Percentiles rank a stretch among this genome's conserved stretches.
phyloP scores from a whole-genome alignment of 2,113 vertebrate species.

The Nerophis lumbriciformis region DNA sequence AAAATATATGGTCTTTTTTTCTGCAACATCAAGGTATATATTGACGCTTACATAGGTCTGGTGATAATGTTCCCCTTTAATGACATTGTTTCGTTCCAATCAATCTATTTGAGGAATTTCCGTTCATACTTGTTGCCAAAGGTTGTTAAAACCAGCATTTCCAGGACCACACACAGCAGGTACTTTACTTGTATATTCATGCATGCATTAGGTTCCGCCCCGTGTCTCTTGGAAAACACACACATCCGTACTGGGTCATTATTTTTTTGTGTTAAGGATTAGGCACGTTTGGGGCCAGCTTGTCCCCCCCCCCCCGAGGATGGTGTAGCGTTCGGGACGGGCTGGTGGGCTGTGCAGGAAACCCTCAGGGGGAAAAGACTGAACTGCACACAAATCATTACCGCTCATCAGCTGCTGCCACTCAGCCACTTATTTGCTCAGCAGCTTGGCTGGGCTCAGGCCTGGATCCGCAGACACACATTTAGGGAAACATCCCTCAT shows the following conservation, averaged over 20 bases:
- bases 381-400: conserved; percentile 67
- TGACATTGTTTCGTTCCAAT: background rate
- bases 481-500: conserved; percentile 19
- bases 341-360: conserved; percentile 23
- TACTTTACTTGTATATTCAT: conserved; percentile 62
- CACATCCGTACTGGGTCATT: conserved; percentile 32
- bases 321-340: conserved; percentile 21
- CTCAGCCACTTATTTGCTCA: conserved; percentile 56
- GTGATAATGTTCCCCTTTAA: no score
- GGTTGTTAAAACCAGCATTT: background rate
- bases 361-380: conserved; percentile 33
- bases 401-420: conserved; percentile 62
- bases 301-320: conserved; percentile 40
- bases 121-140: no score
- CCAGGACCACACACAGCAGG: conserved; percentile 14
- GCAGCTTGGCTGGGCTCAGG: conserved; percentile 30
- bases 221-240: conserved; percentile 33
- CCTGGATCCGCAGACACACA: background rate
- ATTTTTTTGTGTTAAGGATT: conserved; percentile 59
- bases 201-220: conserved; percentile 52
- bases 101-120: no score
- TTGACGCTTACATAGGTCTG: no score
- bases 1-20: no score
- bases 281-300: conserved; percentile 55
- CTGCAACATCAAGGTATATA: no score